These are phyloP conservation scores for Archaeoteleia sp. DNA, from an alignment of 2,888 invertebrate genomes.

Conservation along the genomic window DNA sequence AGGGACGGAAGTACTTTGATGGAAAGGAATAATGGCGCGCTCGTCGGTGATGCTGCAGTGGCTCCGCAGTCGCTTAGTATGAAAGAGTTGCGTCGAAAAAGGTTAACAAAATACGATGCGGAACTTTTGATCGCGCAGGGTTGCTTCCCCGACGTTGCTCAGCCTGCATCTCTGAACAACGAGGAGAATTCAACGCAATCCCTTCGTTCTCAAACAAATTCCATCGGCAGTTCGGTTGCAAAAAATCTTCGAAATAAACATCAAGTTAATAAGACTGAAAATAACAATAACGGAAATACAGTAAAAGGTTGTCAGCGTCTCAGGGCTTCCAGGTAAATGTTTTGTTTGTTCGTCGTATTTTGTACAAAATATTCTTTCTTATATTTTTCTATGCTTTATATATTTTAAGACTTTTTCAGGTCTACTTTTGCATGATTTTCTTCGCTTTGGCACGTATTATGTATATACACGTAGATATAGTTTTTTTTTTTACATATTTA, in stretches of 20 bases:
- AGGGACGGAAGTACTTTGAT: slow-evolving; percentile 66
- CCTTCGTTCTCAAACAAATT: slow-evolving; percentile 61
- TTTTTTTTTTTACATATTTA: too few species aligned
- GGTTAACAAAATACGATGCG: slow-evolving; percentile 91
- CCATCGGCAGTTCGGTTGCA: slow-evolving; percentile 63
- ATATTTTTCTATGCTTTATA: slow-evolving; percentile 3
- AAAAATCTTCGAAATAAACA: slow-evolving; percentile 72
- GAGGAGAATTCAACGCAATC: slow-evolving; percentile 63
- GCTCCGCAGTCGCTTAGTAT: slow-evolving; percentile 83
- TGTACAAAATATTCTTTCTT: slow-evolving; percentile 6
- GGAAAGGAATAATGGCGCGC: slow-evolving; percentile 65
- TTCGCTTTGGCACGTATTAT: too few species aligned
- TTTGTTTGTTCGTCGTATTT: background rate
- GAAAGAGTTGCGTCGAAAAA: slow-evolving; percentile 89
- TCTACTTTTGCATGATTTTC: too few species aligned
- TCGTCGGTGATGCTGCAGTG: slow-evolving; percentile 72
- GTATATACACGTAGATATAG: too few species aligned
- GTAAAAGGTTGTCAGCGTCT: slow-evolving; percentile 66
- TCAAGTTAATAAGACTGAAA: slow-evolving; percentile 66
- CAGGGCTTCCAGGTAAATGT: slow-evolving; percentile 69
- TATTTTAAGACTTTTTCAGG: background rate
- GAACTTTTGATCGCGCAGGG: slow-evolving; percentile 90
- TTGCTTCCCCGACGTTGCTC: slow-evolving; percentile 81
- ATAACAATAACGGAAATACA: slow-evolving; percentile 60
- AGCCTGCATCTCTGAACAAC: slow-evolving; percentile 62